Evolutionary conservation across 2,888 invertebrate genomes (phyloP).

Genomic region (Lasiommata megera): DNA sequence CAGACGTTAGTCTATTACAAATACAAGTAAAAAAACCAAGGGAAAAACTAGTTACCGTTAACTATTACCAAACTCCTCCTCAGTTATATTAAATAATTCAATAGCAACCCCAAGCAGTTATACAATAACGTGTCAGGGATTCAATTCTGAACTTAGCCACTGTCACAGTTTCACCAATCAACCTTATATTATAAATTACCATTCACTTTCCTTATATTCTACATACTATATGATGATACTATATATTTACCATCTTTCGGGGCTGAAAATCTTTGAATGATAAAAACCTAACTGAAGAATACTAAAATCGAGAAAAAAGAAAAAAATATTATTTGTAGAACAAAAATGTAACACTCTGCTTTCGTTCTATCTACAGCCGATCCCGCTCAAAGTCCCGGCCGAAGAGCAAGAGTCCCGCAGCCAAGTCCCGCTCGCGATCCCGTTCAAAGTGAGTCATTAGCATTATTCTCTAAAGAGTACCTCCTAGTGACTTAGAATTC

Average conservation of each 20-base stretch:
- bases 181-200: too few species aligned
- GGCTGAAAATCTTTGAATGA: slow-evolving; percentile 78
- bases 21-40: too few species aligned
- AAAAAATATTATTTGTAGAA: neutral
- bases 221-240: slow-evolving; percentile 61
- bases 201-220: neutral
- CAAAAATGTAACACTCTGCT: neutral
- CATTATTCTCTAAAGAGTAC: slow-evolving; percentile 8
- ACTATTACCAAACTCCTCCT: too few species aligned
- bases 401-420: slow-evolving; percentile 88
- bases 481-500: slow-evolving; percentile 21
- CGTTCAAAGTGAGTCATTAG: slow-evolving; percentile 85
- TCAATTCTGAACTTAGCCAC: too few species aligned
- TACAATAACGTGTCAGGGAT: too few species aligned
- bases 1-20: too few species aligned
- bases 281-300: slow-evolving; percentile 36
- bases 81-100: too few species aligned
- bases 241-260: slow-evolving; percentile 81
- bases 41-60: too few species aligned
- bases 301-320: neutral
- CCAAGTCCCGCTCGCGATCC: slow-evolving; percentile 89
- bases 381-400: slow-evolving; percentile 84
- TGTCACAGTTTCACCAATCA: too few species aligned
- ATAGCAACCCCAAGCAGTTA: too few species aligned
- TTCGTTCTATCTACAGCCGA: slow-evolving; percentile 33